Percentiles rank a stretch among this genome's conserved stretches.
phyloP scores from a whole-genome alignment of 2,888 invertebrate genomes.

The Adela reaumurella region DNA sequence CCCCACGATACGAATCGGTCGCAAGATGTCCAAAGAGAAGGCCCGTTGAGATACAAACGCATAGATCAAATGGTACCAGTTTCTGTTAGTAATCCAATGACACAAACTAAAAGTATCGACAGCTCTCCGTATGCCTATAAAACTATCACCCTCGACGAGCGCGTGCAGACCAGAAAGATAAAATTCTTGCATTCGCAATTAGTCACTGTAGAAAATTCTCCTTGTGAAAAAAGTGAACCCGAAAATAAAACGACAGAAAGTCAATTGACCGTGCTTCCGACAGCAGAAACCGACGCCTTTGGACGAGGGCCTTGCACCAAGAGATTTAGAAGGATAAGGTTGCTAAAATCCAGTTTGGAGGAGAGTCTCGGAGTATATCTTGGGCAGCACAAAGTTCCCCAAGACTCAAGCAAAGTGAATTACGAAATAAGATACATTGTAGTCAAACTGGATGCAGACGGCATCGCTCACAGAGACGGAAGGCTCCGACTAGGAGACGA shows the following conservation, averaged over 20 bases:
- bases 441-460: conserved; percentile 61
- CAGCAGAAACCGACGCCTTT: conserved; percentile 35
- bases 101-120: conserved; percentile 23
- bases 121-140: conserved; percentile 40
- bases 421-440: conserved; percentile 61
- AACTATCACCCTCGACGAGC: conserved; percentile 46
- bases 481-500: conserved; percentile 82
- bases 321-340: conserved; percentile 61
- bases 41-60: conserved; percentile 14
- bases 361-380: conserved; percentile 70
- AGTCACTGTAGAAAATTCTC: conserved; percentile 29
- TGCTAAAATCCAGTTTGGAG: conserved; percentile 62
- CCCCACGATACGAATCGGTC: background rate
- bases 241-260: conserved; percentile 26
- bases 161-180: conserved; percentile 48
- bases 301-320: conserved; percentile 59
- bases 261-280: conserved; percentile 23
- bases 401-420: conserved; percentile 45
- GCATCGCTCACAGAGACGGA: conserved; percentile 74
- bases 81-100: conserved; percentile 14
- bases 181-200: conserved; percentile 47
- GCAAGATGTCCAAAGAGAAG: conserved; percentile 21
- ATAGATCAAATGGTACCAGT: background rate
- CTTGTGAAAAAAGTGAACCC: conserved; percentile 27
- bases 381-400: conserved; percentile 61